Evolutionary conservation across 2,113 vertebrate species (phyloP), one percentile per base, ranked within the genome.

Genomic region (Petrocephalus zakoni): DNA sequence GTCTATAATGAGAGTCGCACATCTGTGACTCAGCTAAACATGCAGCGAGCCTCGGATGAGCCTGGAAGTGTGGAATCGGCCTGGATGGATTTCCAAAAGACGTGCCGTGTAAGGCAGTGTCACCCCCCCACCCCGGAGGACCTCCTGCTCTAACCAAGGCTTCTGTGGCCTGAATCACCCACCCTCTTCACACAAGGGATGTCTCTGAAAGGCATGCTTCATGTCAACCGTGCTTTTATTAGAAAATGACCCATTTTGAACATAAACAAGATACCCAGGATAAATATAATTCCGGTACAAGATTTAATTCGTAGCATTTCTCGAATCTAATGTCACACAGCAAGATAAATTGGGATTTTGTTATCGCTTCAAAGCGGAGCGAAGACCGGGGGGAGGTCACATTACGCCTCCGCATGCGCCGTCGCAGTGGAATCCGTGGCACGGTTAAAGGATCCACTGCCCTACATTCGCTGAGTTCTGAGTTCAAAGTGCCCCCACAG

Each of bases 81-180:
- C 85, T 86, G 87, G 87, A 89, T 81, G 84, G 82, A 89, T 75
- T 82, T 89, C 49, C 47, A 68, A 81, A 56, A n/a, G 52, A 46
- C 1, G 15, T 5, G 34, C 15, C 47, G 49, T 29, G 21, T 21
- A 82, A 81, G 52, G 29, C 17, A 5, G 22, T 22, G 61, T 52
- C 85, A 49, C 72, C 51, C 9, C 37, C 19, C 46, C 34, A n/a
- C 61, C 64, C 15, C 47, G 78, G 47, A 47, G 5, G 58, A 78
- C 84, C 88, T 47, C 88, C 13, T 89, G 25, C 22, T 64, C 64
- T 29, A 58, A n/a, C 42, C 9, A 68, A 5, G 42, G 21, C 86
- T 68, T 5, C 25, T 49, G 3, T 49, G 37, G 13, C 42, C 78
- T 84, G 37, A 88, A 49, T 64, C 4, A 47, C 13, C 55, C 34